A percentile compares a stretch with the other conserved stretches of the same genome.
Conservation (phyloP, 2,888 invertebrate species). For the Lamellibrachia columna region DNA sequence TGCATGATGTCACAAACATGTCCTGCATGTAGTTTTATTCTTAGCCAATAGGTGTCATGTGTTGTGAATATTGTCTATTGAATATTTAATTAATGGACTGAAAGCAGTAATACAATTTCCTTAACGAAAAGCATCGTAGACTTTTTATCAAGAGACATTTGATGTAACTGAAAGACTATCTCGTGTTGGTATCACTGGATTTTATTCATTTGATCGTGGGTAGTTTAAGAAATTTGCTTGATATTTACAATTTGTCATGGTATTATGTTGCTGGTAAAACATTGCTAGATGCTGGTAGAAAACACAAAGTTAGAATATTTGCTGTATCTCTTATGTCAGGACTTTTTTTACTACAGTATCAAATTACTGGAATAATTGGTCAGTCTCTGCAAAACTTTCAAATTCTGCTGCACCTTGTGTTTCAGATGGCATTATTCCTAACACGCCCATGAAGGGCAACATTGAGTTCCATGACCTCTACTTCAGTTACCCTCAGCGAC, state of each 20-base stretch:
- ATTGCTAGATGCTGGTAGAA: not conserved
- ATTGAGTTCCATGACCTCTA: conserved; percentile 79
- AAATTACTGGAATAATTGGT: not conserved
- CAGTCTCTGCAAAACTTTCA: not conserved
- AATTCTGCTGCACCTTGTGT: conserved; percentile 24
- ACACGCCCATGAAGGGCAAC: conserved; percentile 71
- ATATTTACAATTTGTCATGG: not conserved
- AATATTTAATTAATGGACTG: too few species aligned
- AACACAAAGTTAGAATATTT: not conserved
- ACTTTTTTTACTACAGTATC: not conserved
- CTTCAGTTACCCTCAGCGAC: conserved; percentile 79
- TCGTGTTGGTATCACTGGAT: not conserved
- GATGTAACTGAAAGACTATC: not conserved
- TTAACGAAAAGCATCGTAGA: not conserved
- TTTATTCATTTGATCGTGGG: not conserved
- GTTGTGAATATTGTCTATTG: too few species aligned
- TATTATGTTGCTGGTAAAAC: not conserved
- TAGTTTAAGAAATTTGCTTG: not conserved
- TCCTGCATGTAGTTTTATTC: too few species aligned
- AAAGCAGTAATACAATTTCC: too few species aligned
- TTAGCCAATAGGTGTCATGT: too few species aligned
- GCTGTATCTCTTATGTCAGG: not conserved
- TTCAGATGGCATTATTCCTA: conserved; percentile 74
- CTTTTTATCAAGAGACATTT: not conserved
- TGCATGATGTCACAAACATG: too few species aligned